Evolutionary conservation across 37 sponge, comb jelly and placozoan species (phyloP).

Genomic region (Halisarca cf. caerulea): DNA sequence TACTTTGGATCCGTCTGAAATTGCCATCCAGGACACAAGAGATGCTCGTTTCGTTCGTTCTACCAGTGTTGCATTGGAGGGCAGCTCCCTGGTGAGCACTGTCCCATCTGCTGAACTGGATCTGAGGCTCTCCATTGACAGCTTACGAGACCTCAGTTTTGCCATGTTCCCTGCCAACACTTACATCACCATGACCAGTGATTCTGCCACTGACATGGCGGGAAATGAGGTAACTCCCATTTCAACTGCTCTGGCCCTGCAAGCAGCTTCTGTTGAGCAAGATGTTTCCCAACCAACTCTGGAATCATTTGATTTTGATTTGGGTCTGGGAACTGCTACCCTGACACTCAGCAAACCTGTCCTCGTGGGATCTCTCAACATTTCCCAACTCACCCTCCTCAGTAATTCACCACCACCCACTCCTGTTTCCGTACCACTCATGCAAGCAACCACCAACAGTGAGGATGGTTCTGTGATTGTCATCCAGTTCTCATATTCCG

Average conservation of each 20-base stretch:
- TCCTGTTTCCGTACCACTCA: background rate
- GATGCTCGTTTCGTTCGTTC: conserved; percentile 51
- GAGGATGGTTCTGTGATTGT: conserved; percentile 61
- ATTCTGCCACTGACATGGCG: conserved; percentile 68
- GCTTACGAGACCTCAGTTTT: conserved; percentile 50
- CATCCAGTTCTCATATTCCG: conserved; percentile 40
- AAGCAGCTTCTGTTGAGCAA: conserved; percentile 47
- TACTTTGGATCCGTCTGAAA: conserved; percentile 41
- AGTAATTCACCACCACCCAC: background rate
- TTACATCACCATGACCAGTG: conserved; percentile 61
- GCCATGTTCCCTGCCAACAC: conserved; percentile 52
- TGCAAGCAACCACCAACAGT: conserved; percentile 38
- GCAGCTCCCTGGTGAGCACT: conserved; percentile 43
- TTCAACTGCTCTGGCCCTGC: conserved; percentile 41
- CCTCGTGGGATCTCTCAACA: conserved; percentile 6
- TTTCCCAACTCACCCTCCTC: conserved; percentile 47
- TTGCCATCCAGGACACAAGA: conserved; percentile 62
- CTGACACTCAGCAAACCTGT: conserved; percentile 77
- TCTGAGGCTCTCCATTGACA: conserved; percentile 50
- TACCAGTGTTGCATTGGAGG: conserved; percentile 24
- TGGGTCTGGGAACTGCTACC: conserved; percentile 52
- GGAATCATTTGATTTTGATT: conserved; percentile 71
- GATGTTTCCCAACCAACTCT: conserved; percentile 67
- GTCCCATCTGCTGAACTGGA: conserved; percentile 19
- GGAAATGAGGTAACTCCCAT: conserved; percentile 62